Percentiles rank a stretch among this genome's conserved stretches.
These are phyloP conservation scores for Eubasilissa regina DNA, from an alignment of 1,140 invertebrate species.

Conservation along the genomic window DNA sequence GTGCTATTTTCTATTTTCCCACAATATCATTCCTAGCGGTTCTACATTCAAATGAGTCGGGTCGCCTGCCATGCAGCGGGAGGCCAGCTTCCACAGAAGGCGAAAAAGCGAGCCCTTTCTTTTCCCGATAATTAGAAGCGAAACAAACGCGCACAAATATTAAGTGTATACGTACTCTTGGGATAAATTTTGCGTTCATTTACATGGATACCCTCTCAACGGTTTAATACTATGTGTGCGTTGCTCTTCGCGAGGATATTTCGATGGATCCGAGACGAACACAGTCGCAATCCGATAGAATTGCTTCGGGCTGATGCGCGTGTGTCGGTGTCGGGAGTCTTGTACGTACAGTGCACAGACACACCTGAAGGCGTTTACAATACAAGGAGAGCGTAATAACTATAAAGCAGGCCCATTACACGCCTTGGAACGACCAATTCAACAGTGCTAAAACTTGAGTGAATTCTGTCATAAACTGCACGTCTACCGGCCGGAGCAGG, in stretches of 20 bases:
- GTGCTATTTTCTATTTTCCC: conserved; percentile 42
- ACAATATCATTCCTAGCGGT: conserved; percentile 31
- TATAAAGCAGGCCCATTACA: conserved; percentile 61
- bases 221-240: not conserved
- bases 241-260: conserved; percentile 17
- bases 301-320: not conserved
- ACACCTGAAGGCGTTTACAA: conserved; percentile 40
- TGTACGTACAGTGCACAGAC: not conserved
- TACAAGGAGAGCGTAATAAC: conserved; percentile 57
- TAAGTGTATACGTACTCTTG: conserved; percentile 31
- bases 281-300: conserved; percentile 10
- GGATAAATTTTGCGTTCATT: conserved; percentile 32
- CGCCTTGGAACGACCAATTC: conserved; percentile 61
- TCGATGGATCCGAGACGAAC: conserved; percentile 20
- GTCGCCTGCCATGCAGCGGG: not conserved
- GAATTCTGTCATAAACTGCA: conserved; percentile 61
- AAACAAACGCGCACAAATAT: conserved; percentile 24
- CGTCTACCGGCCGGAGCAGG: conserved; percentile 43
- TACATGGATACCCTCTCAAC: conserved; percentile 38
- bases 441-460: conserved; percentile 61
- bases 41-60: conserved; percentile 38
- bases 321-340: conserved; percentile 10
- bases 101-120: conserved; percentile 45
- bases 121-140: conserved; percentile 49
- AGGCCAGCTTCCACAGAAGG: conserved; percentile 7